Conservation (phyloP, 2,888 invertebrate species). For the Parnassius orleans region DNA sequence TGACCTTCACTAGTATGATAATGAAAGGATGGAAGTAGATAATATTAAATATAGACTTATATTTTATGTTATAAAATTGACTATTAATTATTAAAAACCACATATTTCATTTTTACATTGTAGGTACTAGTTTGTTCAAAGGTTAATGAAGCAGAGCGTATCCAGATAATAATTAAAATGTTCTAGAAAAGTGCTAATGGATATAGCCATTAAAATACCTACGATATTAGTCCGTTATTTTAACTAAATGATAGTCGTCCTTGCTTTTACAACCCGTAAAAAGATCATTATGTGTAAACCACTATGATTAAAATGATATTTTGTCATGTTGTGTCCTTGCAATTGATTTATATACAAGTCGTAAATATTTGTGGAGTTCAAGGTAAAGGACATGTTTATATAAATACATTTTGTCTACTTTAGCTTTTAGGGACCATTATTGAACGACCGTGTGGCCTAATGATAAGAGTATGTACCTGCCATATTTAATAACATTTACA, state of each 20-base stretch:
- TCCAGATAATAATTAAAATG: conserved; percentile 1
- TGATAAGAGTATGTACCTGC: too few relatives aligned
- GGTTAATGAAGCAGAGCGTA: neutral
- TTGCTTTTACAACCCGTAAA: conserved; percentile 7
- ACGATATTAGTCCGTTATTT: conserved; percentile 1
- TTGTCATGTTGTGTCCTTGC: conserved; percentile 34
- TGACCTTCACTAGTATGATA: too few relatives aligned
- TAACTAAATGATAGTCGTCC: conserved; percentile 3
- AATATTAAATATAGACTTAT: too few relatives aligned
- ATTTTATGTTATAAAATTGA: too few relatives aligned
- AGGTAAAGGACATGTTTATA: conserved; percentile 37
- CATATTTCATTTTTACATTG: conserved; percentile 1
- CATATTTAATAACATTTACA: too few relatives aligned
- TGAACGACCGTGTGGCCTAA: too few relatives aligned
- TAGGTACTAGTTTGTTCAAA: neutral
- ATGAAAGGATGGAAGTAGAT: too few relatives aligned
- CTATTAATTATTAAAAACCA: too few relatives aligned
- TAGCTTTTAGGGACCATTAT: neutral
- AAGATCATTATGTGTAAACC: conserved; percentile 31
- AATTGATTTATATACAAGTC: conserved; percentile 27
- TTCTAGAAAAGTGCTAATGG: conserved; percentile 15
- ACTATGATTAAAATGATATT: conserved; percentile 46
- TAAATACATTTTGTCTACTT: neutral
- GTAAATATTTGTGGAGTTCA: conserved; percentile 28
- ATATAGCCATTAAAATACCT: neutral